phyloP scores from a whole-genome alignment of 64 coral and sea anemone species.

The Porites lutea region DNA sequence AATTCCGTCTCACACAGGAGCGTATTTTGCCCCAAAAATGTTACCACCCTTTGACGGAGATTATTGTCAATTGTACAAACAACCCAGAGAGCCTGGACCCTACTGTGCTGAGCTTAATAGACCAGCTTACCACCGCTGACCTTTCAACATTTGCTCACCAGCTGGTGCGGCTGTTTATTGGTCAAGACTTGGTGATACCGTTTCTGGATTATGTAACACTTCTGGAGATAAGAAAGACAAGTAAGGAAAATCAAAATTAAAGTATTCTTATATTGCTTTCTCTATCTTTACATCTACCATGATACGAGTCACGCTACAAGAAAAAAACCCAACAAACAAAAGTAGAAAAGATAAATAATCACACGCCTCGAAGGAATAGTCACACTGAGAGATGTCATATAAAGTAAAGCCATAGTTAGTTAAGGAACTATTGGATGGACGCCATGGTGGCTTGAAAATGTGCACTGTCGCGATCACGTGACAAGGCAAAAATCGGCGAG shows the following conservation, averaged over 20 bases:
- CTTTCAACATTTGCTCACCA: conserved; percentile 76
- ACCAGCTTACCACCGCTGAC: conserved; percentile 74
- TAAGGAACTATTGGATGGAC: too few relatives aligned
- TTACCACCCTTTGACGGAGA: conserved; percentile 77
- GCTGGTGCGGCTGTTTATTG: conserved; percentile 89
- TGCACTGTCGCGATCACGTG: too few relatives aligned
- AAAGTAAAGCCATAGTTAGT: too few relatives aligned
- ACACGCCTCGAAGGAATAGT: too few relatives aligned
- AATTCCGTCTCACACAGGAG: conserved; percentile 85
- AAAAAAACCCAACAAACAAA: too few relatives aligned
- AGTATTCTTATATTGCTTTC: too few relatives aligned
- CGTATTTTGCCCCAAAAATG: conserved; percentile 74
- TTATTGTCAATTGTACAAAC: conserved; percentile 69
- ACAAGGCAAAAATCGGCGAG: too few relatives aligned
- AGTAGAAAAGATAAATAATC: too few relatives aligned
- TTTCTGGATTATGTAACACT: conserved; percentile 83
- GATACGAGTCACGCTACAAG: too few relatives aligned
- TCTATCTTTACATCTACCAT: too few relatives aligned
- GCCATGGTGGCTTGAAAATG: too few relatives aligned
- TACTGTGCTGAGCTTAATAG: conserved; percentile 72
- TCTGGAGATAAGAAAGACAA: conserved; percentile 75
- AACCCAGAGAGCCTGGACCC: conserved; percentile 12
- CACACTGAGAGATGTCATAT: too few relatives aligned
- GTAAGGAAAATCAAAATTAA: conserved; percentile 55
- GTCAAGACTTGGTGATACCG: conserved; percentile 56